Conservation (phyloP, 2,113 vertebrate species). For the Colossoma macropomum region DNA sequence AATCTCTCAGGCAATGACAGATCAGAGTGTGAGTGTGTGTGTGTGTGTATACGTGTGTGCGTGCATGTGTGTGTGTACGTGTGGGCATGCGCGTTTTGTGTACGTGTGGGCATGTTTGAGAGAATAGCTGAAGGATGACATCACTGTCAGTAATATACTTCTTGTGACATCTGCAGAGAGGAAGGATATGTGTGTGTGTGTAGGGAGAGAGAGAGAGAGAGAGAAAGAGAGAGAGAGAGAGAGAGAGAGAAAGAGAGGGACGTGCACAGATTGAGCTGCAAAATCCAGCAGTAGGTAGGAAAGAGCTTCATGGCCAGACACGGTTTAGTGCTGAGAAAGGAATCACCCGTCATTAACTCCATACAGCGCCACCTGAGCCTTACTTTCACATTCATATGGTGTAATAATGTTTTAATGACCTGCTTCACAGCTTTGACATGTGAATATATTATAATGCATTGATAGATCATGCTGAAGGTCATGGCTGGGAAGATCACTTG, state of each 20-base stretch:
- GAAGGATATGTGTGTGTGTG: neutral
- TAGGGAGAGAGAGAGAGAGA: neutral
- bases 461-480: conserved; percentile 20
- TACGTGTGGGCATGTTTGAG: neutral
- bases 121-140: conserved; percentile 29
- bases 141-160: conserved; percentile 32
- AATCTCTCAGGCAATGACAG: conserved; percentile 30
- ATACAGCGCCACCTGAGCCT: neutral
- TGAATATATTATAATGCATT: conserved; percentile 3
- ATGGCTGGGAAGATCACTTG: neutral
- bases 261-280: neutral
- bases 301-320: neutral
- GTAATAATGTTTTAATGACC: conserved; percentile 42
- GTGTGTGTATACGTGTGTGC: neutral
- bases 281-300: too few species aligned
- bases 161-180: conserved; percentile 41
- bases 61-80: neutral
- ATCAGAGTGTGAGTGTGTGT: neutral
- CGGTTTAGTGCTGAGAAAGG: neutral
- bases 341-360: conserved; percentile 4
- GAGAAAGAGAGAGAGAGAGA: conserved; percentile 28
- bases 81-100: neutral
- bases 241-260: conserved; percentile 12
- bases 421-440: conserved; percentile 26
- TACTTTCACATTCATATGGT: neutral